phyloP scores from a whole-genome alignment of 2,888 invertebrate genomes.

The Euproctis similis region DNA sequence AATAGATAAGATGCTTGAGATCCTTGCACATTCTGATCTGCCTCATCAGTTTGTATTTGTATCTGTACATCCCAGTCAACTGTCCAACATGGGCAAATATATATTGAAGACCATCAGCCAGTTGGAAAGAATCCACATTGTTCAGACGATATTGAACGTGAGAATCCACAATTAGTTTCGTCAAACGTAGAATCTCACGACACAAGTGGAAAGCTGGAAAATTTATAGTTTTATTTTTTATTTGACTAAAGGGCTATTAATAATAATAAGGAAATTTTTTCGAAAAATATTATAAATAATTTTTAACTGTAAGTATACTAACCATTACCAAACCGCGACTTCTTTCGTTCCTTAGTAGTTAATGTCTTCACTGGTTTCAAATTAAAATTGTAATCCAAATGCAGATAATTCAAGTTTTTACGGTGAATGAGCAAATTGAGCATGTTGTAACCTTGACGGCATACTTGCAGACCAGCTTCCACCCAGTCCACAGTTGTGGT shows the following conservation, averaged over 20 bases:
- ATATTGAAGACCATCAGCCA: constrained; percentile 98
- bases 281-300: too few species aligned
- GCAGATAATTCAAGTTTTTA: constrained; percentile 99
- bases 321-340: constrained; percentile 97
- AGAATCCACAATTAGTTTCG: constrained; percentile 98
- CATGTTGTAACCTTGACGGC: constrained; percentile 99
- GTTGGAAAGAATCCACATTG: constrained; percentile 99
- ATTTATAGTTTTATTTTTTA: not conserved
- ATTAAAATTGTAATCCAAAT: constrained; percentile 99
- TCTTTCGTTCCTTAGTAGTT: constrained; percentile 99
- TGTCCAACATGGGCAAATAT: constrained; percentile 99
- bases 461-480: constrained; percentile 98
- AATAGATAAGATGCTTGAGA: constrained; percentile 98
- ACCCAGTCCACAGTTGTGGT: constrained; percentile 99
- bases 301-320: too few species aligned
- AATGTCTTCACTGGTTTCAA: constrained; percentile 99
- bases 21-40: constrained; percentile 99
- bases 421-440: constrained; percentile 98
- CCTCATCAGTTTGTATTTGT: constrained; percentile 98
- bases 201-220: constrained; percentile 96
- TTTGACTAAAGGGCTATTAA: not conserved
- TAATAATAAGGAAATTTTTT: too few species aligned
- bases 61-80: constrained; percentile 99
- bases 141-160: constrained; percentile 99
- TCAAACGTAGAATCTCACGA: constrained; percentile 97